Evolutionary conservation across 2,113 vertebrate species (phyloP), one percentile per base, ranked within the genome.

Genomic region (Rhabdomys dilectus): DNA sequence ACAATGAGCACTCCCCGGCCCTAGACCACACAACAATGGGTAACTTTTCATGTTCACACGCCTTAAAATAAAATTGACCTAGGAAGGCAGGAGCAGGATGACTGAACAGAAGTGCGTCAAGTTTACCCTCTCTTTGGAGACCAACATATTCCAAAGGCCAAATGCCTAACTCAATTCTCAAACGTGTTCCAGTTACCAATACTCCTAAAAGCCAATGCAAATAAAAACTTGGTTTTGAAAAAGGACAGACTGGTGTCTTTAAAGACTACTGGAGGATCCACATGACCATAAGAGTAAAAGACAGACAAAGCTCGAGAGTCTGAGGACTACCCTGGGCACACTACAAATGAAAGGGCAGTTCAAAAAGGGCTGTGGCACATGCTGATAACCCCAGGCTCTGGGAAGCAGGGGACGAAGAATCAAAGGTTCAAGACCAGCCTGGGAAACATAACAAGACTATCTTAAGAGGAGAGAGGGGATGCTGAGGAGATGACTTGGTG

Each of bases 161-260:
- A 60, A 89, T 4, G 68, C 24, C 39, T 92, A 68, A 70, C 78
- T 81, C 62, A 88, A 88, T 64, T 45, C 42, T 66, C 13, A 91
- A 91, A 19, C 22, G 11, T 77, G 39, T 53, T 68, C 60, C 81
- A 96, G 24, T 21, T 75, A 80, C 56, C 51, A 53, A 88, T 82
- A 88, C 34, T 68, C 82, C 9, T 85, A 22, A 80, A 85, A 93
- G 29, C 12, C 93, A 82, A 92, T 56, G 45, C 91, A 91, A 45
- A 87, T 16, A 89, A 91, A 39, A 96, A 89, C 15, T 6, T 5
- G 31, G 15, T 42, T 17, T 94, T 56, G 36, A 86, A 68, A 64
- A 68, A 21, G 10, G 68, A 48, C 5, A 85, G 58, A 68, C 51
- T 17, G 70, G 39, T 45, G 0, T 9, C 80, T 39, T 68, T 68